A percentile compares a stretch with the other conserved stretches of the same genome.
These are phyloP conservation scores for Clepsis dumicolana DNA, from an alignment of 2,888 invertebrate species.

Conservation along the genomic window DNA sequence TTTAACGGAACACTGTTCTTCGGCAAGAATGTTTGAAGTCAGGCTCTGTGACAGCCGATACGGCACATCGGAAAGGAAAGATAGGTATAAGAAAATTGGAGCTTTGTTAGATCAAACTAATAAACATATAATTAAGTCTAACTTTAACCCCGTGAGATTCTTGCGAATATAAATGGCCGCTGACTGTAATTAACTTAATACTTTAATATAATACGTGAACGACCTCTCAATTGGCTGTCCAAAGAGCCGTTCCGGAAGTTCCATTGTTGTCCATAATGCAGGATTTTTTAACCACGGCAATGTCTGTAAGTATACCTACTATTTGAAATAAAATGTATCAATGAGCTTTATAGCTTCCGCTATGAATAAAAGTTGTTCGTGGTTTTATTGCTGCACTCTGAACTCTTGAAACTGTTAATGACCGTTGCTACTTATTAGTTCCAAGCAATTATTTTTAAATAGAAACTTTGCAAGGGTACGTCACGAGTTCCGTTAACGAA, in stretches of 20 bases:
- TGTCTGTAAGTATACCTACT: background rate
- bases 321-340: conserved; percentile 1
- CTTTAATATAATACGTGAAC: conserved; percentile 19
- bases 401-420: conserved; percentile 33
- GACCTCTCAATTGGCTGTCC: conserved; percentile 12
- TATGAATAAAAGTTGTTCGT: conserved; percentile 2
- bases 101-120: conserved; percentile 2
- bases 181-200: conserved; percentile 35
- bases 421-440: conserved; percentile 21
- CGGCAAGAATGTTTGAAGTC: conserved; percentile 8
- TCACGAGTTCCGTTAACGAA: conserved; percentile 25
- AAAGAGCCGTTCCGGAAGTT: background rate
- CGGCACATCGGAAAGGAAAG: background rate
- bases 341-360: conserved; percentile 21
- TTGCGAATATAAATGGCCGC: conserved; percentile 23
- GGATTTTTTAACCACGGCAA: background rate
- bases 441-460: conserved; percentile 37
- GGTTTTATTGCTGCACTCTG: conserved; percentile 8
- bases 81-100: background rate
- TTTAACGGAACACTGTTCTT: conserved; percentile 37
- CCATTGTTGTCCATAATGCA: conserved; percentile 22
- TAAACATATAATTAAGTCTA: conserved; percentile 28
- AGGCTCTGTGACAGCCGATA: background rate
- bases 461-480: conserved; percentile 12
- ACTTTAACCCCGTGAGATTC: conserved; percentile 34